These are phyloP conservation scores for Onychostoma macrolepis DNA, from an alignment of 2,113 vertebrate genomes.

Conservation along the genomic window DNA sequence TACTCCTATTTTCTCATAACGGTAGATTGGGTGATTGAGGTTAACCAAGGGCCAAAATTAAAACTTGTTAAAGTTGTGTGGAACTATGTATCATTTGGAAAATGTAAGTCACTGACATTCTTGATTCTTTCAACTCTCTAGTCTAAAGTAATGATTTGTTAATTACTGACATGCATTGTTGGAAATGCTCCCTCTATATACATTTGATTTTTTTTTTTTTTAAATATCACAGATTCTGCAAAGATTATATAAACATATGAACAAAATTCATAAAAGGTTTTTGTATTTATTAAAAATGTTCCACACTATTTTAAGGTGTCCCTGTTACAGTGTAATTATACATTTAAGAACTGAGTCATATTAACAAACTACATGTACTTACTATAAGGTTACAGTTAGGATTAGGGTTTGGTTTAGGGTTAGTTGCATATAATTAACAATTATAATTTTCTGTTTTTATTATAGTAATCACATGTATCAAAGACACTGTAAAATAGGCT, in stretches of 20 bases:
- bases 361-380: too few relatives aligned
- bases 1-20: slow-evolving; percentile 28
- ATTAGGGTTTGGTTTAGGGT: too few relatives aligned
- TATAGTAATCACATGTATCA: too few relatives aligned
- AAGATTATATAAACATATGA: background rate
- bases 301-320: too few relatives aligned
- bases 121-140: slow-evolving; percentile 12
- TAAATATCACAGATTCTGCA: background rate
- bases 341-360: background rate
- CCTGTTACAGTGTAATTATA: background rate
- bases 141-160: slow-evolving; percentile 5
- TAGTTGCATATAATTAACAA: background rate
- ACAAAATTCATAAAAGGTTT: background rate
- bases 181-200: background rate
- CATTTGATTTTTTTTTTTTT: background rate
- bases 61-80: slow-evolving; percentile 25
- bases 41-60: slow-evolving; percentile 54
- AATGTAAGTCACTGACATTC: background rate
- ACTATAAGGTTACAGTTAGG: too few relatives aligned
- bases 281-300: background rate
- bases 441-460: background rate
- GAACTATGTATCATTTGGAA: slow-evolving; percentile 29
- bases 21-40: slow-evolving; percentile 51
- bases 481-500: background rate
- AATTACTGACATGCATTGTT: background rate